Base-by-base conservation (phyloP, 92 coral and sea anemone genomes). In the Porites divaricata region DNA sequence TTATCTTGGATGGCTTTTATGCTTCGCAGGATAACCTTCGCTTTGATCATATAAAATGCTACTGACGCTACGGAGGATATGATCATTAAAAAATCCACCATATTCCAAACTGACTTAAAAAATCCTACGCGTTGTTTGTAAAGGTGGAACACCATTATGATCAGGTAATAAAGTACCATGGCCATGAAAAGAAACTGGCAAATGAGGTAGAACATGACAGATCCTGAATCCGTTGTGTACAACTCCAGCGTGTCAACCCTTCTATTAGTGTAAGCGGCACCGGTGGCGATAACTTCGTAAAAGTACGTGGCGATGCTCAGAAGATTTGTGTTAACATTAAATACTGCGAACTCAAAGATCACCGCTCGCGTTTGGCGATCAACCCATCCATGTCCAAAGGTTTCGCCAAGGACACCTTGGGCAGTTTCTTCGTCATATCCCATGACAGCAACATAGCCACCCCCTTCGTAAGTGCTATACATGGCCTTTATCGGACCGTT, bases 381-480 rank as follows among this genome's bases (percentile, higher is more conserved):
- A 75, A 88, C 62, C 91, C 91, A 88, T 7, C 63, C 75, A 22
- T 81, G 62, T 6, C 62, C 76, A 15, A 67, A 4, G 13, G 85
- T 62, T 9, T 88, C 88, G 8, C 45, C 48, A 13, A 77, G 59
- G 19, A 88, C 88, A 8, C 69, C 54, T 14, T 59, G 61, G 4
- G 88, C 88, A 1, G 85, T 88, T 35, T 57, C 16, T 5, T 57
- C 80, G 69, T 88, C 87, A 75, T 88, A 88, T 3, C 91, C 91
- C 25, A 88, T 69, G 9, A 75, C 50, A 2, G 91, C 88, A 8
- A 76, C 79, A 49, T 77, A 88, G 0, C 91, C 91, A 6, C 88
- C 91, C 14, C 88, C 91, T 19, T 51, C 62, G 63, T 88, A 88
- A 1, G 51, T 9, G 12, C 66, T 23, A 22, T 80, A 76, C 8